Evolutionary conservation across 1,140 invertebrate genomes (phyloP).

Genomic region (Trichogramma pretiosum): DNA sequence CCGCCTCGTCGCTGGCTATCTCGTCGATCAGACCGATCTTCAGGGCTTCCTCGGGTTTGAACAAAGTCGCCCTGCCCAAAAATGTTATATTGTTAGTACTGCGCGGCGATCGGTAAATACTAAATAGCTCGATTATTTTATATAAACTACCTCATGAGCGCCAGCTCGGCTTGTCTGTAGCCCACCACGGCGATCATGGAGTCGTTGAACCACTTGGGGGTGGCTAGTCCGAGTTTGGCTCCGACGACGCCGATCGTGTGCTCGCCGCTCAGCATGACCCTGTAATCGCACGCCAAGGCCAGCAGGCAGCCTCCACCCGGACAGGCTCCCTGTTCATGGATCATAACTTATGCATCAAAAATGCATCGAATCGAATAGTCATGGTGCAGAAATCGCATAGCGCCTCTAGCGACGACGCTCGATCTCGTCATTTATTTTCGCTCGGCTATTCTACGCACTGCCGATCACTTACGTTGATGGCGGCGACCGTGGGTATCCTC

Average conservation of each 20-base stretch:
- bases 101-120: too few species aligned
- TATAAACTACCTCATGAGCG: neutral
- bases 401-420: too few species aligned
- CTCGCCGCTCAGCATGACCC: neutral
- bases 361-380: conserved; percentile 50
- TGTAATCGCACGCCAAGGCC: neutral
- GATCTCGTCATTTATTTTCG: too few species aligned
- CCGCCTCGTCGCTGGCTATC: too few species aligned
- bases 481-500: conserved; percentile 62
- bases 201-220: neutral
- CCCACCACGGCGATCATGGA: neutral
- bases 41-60: too few species aligned
- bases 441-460: too few species aligned
- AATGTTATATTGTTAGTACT: too few species aligned
- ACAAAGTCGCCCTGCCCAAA: too few species aligned
- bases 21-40: too few species aligned
- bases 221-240: neutral
- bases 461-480: conserved; percentile 66
- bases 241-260: neutral
- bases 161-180: neutral
- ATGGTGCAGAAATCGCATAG: neutral
- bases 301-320: neutral
- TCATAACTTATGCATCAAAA: conserved; percentile 31
- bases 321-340: neutral
- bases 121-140: too few species aligned